phyloP scores from a whole-genome alignment of 1,140 invertebrate species.

The Lepidotrigona ventralis region DNA sequence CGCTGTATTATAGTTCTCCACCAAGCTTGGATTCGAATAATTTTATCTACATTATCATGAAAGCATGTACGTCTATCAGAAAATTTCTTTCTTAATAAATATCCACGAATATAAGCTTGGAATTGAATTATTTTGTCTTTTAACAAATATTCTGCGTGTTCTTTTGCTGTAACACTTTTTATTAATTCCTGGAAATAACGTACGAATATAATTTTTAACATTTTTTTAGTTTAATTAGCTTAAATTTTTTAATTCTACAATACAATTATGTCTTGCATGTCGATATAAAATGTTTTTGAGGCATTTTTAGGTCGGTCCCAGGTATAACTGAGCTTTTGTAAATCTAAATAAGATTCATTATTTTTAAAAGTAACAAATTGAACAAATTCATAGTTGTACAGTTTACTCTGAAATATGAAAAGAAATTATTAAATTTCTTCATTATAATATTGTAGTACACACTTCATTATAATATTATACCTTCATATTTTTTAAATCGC shows the following conservation, averaged over 20 bases:
- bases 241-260: not conserved
- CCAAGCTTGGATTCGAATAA: slow-evolving; percentile 85
- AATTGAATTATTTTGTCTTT: slow-evolving; percentile 77
- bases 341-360: slow-evolving; percentile 75
- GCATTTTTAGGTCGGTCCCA: slow-evolving; percentile 73
- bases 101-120: slow-evolving; percentile 85
- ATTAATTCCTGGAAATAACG: slow-evolving; percentile 36
- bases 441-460: slow-evolving; percentile 8
- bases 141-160: slow-evolving; percentile 72
- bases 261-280: slow-evolving; percentile 73
- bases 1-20: slow-evolving; percentile 82
- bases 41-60: slow-evolving; percentile 79
- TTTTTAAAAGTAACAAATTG: slow-evolving; percentile 65
- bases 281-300: slow-evolving; percentile 66
- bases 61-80: slow-evolving; percentile 79
- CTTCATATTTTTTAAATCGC: slow-evolving; percentile 13
- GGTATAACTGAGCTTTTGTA: slow-evolving; percentile 69
- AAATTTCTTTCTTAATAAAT: slow-evolving; percentile 82
- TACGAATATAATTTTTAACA: not conserved
- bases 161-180: slow-evolving; percentile 65
- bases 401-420: slow-evolving; percentile 57
- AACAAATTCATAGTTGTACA: slow-evolving; percentile 68
- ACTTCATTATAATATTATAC: slow-evolving; percentile 6
- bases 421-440: slow-evolving; percentile 3
- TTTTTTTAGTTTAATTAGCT: not conserved